Evolutionary conservation across 2,888 invertebrate genomes (phyloP).

Genomic region (Harmothoe impar): DNA sequence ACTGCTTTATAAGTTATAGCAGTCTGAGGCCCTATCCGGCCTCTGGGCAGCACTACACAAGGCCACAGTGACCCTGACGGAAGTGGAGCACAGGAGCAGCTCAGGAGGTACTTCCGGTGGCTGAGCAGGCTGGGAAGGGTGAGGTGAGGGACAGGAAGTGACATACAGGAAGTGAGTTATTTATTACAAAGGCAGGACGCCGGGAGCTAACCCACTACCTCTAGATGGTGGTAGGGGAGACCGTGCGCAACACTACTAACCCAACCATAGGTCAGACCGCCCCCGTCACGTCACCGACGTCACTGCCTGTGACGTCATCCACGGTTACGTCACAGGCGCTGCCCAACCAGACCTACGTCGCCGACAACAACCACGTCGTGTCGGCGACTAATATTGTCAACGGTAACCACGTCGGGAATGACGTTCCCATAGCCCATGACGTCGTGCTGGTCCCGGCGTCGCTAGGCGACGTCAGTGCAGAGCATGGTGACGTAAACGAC

Average conservation of each 20-base stretch:
- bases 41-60: neutral
- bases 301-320: neutral
- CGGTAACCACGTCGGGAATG: too few relatives aligned
- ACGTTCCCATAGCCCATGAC: too few relatives aligned
- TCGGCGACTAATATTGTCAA: too few relatives aligned
- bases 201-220: neutral
- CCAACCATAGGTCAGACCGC: neutral
- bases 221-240: conserved; percentile 50
- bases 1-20: neutral
- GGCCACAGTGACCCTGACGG: neutral
- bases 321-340: too few relatives aligned
- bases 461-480: neutral
- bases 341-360: too few relatives aligned
- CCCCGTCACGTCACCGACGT: neutral
- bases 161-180: neutral
- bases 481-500: conserved; percentile 14
- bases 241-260: neutral
- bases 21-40: neutral
- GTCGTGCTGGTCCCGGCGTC: neutral
- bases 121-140: neutral
- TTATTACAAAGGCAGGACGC: too few relatives aligned
- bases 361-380: too few relatives aligned
- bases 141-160: too few relatives aligned
- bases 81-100: neutral
- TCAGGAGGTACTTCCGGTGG: neutral